Base-by-base conservation (phyloP, 2,797 vertebrate genomes). In the Gambusia yucatana region DNA sequence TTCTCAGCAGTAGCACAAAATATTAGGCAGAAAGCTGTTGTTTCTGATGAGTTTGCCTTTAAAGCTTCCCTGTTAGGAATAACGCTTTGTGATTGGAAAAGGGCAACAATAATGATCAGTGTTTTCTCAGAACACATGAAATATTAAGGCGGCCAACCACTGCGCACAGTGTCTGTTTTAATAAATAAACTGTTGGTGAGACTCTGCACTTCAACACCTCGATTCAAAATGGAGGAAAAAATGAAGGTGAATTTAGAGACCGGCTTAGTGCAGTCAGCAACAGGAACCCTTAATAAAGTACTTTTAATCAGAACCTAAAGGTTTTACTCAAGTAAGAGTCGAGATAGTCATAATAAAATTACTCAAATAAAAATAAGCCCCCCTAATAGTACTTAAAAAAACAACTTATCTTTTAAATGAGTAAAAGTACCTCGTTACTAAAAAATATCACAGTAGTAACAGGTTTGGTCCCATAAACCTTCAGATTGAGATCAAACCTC, bases 161-260 rank as follows among this genome's bases (percentile, higher is more conserved):
- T 3, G 30, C 17, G 22, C 7, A 67, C 20, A 48, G 16, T 10
- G 7, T 65, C 44, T 17, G 30, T 67, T 76, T n/a, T 65, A 30
- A 63, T 65, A 39, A 48, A 76, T 67, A 50, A 76, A 76, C 50
- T 65, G 61, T 7, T 39, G 33, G 57, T 14, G 61, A 65, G 30
- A 4, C 46, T 33, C 46, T 33, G 22, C 17, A 47, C 20, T 22
- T 16, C 48, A 36, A 17, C 70, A 9, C 6, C 16, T 30, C 28
- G 16, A 17, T 6, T 13, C 16, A 6, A 16, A 2, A 6, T 14
- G 36, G 22, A 22, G 36, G 30, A 39, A 71, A 28, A 70, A 6
- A 9, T 9, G 36, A 65, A 17, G 7, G 10, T 28, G 25, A n/a
- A 46, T 28, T 72, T 17, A 63, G 2, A 16, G 8, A 36, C 16